Conservation (phyloP, 2,888 invertebrate species). For the Macrophya annulata region DNA sequence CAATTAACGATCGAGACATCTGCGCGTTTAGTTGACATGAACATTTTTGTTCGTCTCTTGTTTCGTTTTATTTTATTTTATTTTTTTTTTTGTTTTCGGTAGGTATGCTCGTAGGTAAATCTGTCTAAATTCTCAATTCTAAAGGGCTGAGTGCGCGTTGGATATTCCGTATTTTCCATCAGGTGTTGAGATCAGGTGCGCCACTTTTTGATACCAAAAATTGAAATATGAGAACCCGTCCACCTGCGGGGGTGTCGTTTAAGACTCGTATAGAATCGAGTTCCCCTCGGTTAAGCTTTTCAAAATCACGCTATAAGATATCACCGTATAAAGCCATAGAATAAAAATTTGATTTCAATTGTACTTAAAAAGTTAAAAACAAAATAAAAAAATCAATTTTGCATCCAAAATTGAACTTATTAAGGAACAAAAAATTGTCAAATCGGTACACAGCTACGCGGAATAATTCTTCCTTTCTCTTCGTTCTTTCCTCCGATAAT, state of each 20-base stretch:
- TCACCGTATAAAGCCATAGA: not conserved
- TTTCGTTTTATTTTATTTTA: not conserved
- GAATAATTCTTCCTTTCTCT: constrained; percentile 6
- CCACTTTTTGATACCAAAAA: constrained; percentile 49
- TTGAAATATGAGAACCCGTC: constrained; percentile 37
- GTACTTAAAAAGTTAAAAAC: not conserved
- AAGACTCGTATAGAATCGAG: constrained; percentile 5
- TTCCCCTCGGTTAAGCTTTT: constrained; percentile 24
- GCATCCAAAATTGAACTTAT: not conserved
- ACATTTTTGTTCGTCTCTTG: not conserved
- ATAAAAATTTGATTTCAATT: not conserved
- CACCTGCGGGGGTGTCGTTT: constrained; percentile 42
- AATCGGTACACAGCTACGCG: not conserved
- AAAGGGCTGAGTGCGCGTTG: not conserved
- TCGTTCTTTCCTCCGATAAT: not conserved
- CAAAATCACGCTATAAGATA: not conserved
- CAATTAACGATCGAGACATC: not conserved
- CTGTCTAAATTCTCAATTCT: not conserved
- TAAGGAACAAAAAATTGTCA: not conserved
- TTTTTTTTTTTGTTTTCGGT: no score
- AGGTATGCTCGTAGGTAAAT: constrained; percentile 2
- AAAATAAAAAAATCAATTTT: not conserved
- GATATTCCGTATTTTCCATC: constrained; percentile 22
- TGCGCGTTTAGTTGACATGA: not conserved
- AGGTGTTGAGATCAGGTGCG: constrained; percentile 52